These are phyloP conservation scores for Arenaria interpres DNA, from an alignment of 2,113 vertebrate species.

Conservation along the genomic window DNA sequence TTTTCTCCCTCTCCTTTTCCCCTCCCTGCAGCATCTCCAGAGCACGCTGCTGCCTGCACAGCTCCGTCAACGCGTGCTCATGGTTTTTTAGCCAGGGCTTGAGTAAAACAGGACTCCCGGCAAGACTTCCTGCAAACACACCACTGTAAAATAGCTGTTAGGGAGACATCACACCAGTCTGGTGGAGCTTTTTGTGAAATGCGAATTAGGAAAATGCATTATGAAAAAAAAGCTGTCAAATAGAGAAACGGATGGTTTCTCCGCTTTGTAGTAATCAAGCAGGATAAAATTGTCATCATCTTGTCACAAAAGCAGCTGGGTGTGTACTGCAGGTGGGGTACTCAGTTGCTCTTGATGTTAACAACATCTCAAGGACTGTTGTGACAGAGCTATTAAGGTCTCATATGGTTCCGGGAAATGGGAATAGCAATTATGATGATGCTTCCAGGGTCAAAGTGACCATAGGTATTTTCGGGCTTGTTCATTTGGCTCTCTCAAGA, in stretches of 20 bases:
- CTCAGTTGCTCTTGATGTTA: neutral
- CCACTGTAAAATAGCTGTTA: neutral
- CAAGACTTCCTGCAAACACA: neutral
- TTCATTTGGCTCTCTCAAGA: neutral
- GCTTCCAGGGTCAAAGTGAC: neutral
- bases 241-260: neutral
- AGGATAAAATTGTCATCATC: neutral
- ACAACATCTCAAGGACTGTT: neutral
- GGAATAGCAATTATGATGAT: neutral
- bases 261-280: neutral
- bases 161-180: neutral
- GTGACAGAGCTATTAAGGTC: neutral
- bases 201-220: neutral
- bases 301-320: neutral
- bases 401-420: neutral
- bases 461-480: neutral
- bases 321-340: neutral
- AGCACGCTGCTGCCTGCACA: neutral
- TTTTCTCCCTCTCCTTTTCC: neutral
- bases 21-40: neutral
- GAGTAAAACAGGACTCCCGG: neutral
- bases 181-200: neutral
- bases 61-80: neutral
- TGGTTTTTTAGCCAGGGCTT: neutral
- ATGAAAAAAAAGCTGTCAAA: neutral